phyloP scores from a whole-genome alignment of 2,797 vertebrate species.

The Vireo griseus region DNA sequence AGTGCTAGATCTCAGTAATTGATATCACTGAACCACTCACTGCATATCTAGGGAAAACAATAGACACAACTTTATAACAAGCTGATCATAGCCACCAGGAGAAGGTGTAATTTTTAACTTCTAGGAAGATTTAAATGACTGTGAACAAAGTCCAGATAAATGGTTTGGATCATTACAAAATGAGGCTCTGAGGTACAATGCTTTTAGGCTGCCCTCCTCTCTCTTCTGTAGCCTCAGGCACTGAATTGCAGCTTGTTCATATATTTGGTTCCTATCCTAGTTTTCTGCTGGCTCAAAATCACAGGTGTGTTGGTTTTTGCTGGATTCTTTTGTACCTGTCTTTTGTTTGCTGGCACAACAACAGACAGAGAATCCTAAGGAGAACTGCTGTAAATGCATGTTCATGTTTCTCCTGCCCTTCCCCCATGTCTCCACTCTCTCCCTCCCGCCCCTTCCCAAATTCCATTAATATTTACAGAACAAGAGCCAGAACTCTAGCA shows the following conservation, averaged over 20 bases:
- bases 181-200: background rate
- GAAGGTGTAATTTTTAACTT: background rate
- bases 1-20: background rate
- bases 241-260: background rate
- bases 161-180: background rate
- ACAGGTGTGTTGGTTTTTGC: background rate
- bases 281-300: background rate
- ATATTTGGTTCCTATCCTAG: background rate
- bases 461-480: slow-evolving; percentile 39
- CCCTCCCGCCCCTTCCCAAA: background rate
- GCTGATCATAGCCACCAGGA: background rate
- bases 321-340: background rate
- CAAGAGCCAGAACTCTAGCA: background rate
- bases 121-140: background rate
- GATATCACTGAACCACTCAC: background rate
- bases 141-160: background rate
- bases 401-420: background rate
- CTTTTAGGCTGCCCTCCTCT: background rate
- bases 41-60: background rate
- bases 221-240: background rate
- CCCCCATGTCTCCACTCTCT: background rate
- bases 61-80: background rate
- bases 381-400: background rate
- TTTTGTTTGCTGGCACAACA: background rate
- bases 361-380: background rate